A percentile compares a stretch with the other conserved stretches of the same genome.
Conservation (phyloP, 2,797 vertebrate species). For the Coccyzus lansbergi region DNA sequence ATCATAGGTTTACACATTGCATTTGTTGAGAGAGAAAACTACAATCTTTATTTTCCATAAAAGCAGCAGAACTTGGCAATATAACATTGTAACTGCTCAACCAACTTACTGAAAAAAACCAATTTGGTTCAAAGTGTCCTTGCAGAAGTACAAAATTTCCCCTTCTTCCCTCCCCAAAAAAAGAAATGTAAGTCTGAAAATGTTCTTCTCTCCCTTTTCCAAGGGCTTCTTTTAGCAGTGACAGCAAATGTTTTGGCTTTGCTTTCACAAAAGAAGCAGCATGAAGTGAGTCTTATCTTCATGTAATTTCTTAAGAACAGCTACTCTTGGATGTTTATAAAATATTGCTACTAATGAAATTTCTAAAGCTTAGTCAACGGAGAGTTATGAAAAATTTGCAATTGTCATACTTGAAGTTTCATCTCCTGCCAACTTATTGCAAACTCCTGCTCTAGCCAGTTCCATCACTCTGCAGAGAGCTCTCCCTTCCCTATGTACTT, state of each 20-base stretch:
- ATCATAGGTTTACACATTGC: fast-evolving
- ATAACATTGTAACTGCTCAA: background rate
- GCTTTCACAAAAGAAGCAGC: no score
- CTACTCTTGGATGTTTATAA: conserved; percentile 3
- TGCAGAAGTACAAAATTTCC: background rate
- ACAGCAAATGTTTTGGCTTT: background rate
- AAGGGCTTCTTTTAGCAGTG: background rate
- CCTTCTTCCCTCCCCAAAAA: background rate
- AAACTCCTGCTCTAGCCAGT: background rate
- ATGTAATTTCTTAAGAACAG: background rate
- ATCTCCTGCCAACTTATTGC: background rate
- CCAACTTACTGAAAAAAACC: background rate
- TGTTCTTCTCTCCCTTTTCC: background rate
- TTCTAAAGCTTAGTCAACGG: background rate
- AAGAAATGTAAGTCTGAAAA: background rate
- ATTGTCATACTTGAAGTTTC: background rate
- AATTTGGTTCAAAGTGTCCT: background rate
- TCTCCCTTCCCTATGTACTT: background rate
- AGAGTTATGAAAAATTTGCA: background rate
- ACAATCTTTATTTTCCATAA: background rate
- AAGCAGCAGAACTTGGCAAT: background rate
- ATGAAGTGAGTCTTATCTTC: background rate
- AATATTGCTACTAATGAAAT: background rate
- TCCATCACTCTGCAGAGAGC: background rate
- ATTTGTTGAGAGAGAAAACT: background rate